Percentiles rank a stretch among this genome's conserved stretches.
These are phyloP conservation scores for Drosophila austrosaltans DNA, from an alignment of 2,888 invertebrate genomes.

Conservation along the genomic window DNA sequence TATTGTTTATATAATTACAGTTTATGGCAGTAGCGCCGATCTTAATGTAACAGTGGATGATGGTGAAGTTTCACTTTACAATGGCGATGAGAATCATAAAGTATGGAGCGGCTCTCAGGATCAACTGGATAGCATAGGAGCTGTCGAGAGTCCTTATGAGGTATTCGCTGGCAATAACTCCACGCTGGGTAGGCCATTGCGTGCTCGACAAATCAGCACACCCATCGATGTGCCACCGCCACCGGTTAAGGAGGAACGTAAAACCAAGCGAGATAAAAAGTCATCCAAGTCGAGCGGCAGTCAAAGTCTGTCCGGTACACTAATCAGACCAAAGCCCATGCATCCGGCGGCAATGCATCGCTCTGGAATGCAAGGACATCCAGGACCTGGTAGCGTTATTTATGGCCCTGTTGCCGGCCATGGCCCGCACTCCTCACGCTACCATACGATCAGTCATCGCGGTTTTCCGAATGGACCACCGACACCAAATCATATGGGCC, in stretches of 20 bases:
- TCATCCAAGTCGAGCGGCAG: slow-evolving; percentile 81
- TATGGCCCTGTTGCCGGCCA: slow-evolving; percentile 82
- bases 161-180: slow-evolving; percentile 85
- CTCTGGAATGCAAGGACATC: slow-evolving; percentile 67
- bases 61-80: slow-evolving; percentile 92
- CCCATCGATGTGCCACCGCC: slow-evolving; percentile 94
- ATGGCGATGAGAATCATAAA: slow-evolving; percentile 96
- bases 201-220: slow-evolving; percentile 92
- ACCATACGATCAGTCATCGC: slow-evolving; percentile 85
- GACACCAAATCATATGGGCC: slow-evolving; percentile 63
- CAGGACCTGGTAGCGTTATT: slow-evolving; percentile 81
- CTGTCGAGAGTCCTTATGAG: slow-evolving; percentile 89
- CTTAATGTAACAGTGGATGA: slow-evolving; percentile 85
- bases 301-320: slow-evolving; percentile 83
- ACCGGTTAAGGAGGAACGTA: slow-evolving; percentile 88
- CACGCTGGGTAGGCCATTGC: slow-evolving; percentile 87
- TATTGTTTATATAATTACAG: slow-evolving; percentile 63
- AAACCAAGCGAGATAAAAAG: slow-evolving; percentile 84
- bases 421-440: slow-evolving; percentile 81
- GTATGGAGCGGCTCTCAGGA: slow-evolving; percentile 94
- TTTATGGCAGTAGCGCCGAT: slow-evolving; percentile 84
- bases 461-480: slow-evolving; percentile 76
- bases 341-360: slow-evolving; percentile 81
- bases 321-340: slow-evolving; percentile 83
- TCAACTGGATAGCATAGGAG: slow-evolving; percentile 86